Base-by-base conservation (phyloP, 1,140 invertebrate genomes). In the Dendrolimus punctatus region DNA sequence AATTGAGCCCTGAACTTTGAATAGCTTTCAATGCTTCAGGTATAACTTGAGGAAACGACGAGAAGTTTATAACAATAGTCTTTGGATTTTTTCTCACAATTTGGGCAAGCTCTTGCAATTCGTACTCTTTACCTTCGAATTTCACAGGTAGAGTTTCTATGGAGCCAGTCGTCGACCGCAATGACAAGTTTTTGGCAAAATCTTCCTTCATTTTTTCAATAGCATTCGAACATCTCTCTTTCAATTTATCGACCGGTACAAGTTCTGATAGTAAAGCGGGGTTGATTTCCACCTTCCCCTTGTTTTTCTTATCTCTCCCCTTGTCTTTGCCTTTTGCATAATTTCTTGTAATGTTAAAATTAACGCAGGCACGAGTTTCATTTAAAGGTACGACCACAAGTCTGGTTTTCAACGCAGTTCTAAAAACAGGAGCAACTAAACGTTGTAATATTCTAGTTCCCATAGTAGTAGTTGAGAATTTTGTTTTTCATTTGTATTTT, bases 31-130 rank as follows among this genome's bases (percentile, higher is more conserved):
- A 60, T 7, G 95, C 93, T 64, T 91, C 88, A 45, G 93, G 92
- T 63, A 96, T 93, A 6, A 92, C 93, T 89, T 96, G 94, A 6
- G 97, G 96, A 83, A 96, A 95, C 3, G 91, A 87, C 54, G 91
- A 77, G 87, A 96, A 91, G 80, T 98, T 95, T 6, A 99, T 87
- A 4, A 96, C 89, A 42, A 97, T 88, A 8, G 94, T 90, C 87
- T 97, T 96, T 5, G 95, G 93, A 85, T 93, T 94, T 77, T 98
- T 98, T 45, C 95, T 88, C 4, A 91, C 89, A 47, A 98, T 92
- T 82, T 98, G 94, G n/a, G 93, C 95, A 8, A 98, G 76, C 75
- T 98, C 95, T 84, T 97, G 95, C 45, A 99, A 76, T 36, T 92
- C 91, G 76, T 96, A 95, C 47, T 93, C 92, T 60, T 95, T 93